Percentiles rank a stretch among this genome's conserved stretches.
phyloP scores from a whole-genome alignment of 2,113 vertebrate species.

The Maccullochella peelii region DNA sequence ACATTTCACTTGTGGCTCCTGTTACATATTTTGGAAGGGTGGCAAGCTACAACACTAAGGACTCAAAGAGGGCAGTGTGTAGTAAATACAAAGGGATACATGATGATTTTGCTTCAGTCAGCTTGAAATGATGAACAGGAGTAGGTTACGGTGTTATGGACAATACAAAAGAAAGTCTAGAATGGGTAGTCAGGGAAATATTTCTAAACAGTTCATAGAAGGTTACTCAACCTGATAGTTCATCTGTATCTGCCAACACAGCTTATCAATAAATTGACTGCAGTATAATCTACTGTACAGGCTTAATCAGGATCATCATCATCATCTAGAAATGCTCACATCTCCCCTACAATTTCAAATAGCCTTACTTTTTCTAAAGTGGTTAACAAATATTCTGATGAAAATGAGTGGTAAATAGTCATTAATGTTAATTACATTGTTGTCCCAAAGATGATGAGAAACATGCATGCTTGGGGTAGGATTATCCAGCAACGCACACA shows the following conservation, averaged over 20 bases:
- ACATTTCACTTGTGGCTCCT: conserved; percentile 7
- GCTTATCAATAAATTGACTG: not conserved
- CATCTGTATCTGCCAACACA: too few relatives aligned
- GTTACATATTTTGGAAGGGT: not conserved
- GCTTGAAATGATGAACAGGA: not conserved
- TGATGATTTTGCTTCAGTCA: not conserved
- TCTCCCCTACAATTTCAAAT: not conserved
- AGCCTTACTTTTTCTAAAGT: not conserved
- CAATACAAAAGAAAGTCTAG: not conserved
- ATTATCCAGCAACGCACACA: not conserved
- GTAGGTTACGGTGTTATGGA: not conserved
- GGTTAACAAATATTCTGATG: not conserved
- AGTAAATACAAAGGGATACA: not conserved
- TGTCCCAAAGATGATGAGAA: not conserved
- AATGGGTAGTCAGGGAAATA: not conserved
- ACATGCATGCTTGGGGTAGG: not conserved
- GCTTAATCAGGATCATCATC: not conserved
- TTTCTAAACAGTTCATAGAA: not conserved
- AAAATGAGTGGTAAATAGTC: not conserved
- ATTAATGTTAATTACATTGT: not conserved
- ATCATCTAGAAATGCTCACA: not conserved
- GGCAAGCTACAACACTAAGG: not conserved
- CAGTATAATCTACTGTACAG: not conserved
- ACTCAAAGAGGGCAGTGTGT: not conserved
- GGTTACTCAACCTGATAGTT: not conserved